Evolutionary conservation across 2,888 invertebrate genomes (phyloP).

Genomic region (Rutpela maculata): DNA sequence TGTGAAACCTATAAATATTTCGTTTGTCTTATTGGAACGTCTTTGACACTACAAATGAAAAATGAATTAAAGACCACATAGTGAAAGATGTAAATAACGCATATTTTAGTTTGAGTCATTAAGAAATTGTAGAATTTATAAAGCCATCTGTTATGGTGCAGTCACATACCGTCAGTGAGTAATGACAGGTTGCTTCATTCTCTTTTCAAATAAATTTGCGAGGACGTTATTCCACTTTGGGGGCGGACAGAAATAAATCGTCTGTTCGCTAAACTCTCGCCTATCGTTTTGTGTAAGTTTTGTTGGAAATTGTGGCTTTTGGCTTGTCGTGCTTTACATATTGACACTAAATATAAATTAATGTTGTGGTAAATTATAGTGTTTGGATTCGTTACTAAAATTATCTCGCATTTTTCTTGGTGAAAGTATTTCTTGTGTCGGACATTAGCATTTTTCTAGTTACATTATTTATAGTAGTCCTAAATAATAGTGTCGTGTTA

Average conservation of each 20-base stretch:
- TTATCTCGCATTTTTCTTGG: conserved; percentile 4
- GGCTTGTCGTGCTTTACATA: conserved; percentile 39
- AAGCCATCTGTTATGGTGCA: conserved; percentile 59
- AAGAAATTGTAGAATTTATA: conserved; percentile 61
- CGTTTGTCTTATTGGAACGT: conserved; percentile 39
- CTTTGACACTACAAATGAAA: conserved; percentile 52
- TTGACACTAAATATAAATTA: conserved; percentile 38
- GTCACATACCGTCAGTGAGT: conserved; percentile 55
- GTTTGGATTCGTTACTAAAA: conserved; percentile 17
- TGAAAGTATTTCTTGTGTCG: background rate
- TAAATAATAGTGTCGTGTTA: too few species aligned
- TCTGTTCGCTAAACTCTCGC: conserved; percentile 37
- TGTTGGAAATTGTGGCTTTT: conserved; percentile 36
- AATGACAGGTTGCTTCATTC: conserved; percentile 43
- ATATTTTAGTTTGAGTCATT: conserved; percentile 61
- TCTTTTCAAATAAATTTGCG: conserved; percentile 41
- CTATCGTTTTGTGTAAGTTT: conserved; percentile 41
- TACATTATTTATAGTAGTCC: background rate
- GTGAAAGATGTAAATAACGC: conserved; percentile 61
- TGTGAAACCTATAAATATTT: conserved; percentile 52
- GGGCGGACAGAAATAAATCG: conserved; percentile 42
- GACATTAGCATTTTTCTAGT: background rate
- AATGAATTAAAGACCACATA: conserved; percentile 55
- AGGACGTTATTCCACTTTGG: conserved; percentile 38
- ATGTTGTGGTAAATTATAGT: conserved; percentile 28